Base-by-base conservation (phyloP, 2,888 invertebrate species). In the Hirtodrosophila confusa region DNA sequence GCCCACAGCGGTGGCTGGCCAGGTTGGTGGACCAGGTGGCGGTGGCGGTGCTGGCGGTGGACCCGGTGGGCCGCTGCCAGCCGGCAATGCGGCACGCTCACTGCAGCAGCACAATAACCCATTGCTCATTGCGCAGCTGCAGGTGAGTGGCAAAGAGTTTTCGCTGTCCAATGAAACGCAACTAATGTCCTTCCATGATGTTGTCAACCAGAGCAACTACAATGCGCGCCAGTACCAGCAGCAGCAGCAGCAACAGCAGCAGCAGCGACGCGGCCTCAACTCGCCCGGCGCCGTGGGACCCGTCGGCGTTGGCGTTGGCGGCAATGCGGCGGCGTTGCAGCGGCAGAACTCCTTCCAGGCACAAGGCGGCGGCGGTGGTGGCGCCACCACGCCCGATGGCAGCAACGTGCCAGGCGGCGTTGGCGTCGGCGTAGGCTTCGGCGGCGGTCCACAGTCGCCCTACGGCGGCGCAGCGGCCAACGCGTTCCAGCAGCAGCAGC, bases 71-170 rank as follows among this genome's bases (percentile, higher is more conserved):
- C 68, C 79, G 51, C 64, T 74, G 56, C 65, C 69, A 0, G 55
- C 63, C 6, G 86, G 83, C 48, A 87, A 70, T 61, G 63, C 86
- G 41, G 89, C 69, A 44, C 82, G 95, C 80, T 94, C 94, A 60
- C 93, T 95, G 64, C 95, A 95, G 87, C 95, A 95, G 91, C 95
- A 97, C 91, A 97, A 97, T 92, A 97, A 97, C 92, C 96, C 97
- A 31, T 97, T 97, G 97, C 93, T 97, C 87, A 96, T 95, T 92
- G 95, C 96, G 80, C 96, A 96, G 92, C 93, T 96, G 86, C 95
- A 95, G 89, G 96, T 96, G 92, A 94, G 94, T 80, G 33, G 58
- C 49, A 62, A 41, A 48, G 45, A 61, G 6, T 51, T 10, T 24
- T 10, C 23, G 7, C 7, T 35, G 33, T 27, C 58, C 48, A 48